Evolutionary conservation across 2,888 invertebrate species (phyloP).

Genomic region (Pherbina coryleti): DNA sequence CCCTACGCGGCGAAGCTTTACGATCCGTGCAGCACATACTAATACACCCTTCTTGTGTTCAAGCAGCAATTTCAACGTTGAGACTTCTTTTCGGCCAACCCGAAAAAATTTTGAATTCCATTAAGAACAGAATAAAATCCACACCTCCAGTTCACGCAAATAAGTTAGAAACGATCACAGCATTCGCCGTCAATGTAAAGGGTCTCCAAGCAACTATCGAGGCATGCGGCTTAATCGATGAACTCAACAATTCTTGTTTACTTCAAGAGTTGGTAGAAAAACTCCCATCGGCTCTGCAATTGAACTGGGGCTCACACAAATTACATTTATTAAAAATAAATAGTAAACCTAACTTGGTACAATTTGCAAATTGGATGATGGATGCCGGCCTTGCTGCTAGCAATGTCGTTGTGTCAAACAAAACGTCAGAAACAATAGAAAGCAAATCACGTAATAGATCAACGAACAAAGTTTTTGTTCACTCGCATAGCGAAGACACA

Average conservation of each 20-base stretch:
- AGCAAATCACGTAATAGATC: background rate
- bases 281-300: slow-evolving; percentile 36
- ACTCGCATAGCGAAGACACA: background rate
- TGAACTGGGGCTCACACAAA: slow-evolving; percentile 29
- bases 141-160: slow-evolving; percentile 40
- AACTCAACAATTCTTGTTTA: slow-evolving; percentile 43
- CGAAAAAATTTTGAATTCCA: slow-evolving; percentile 40
- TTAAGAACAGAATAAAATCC: slow-evolving; percentile 42
- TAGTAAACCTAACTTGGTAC: slow-evolving; percentile 31
- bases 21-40: slow-evolving; percentile 32
- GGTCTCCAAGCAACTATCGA: slow-evolving; percentile 37
- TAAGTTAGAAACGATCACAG: slow-evolving; percentile 42
- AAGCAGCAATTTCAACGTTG: slow-evolving; percentile 36
- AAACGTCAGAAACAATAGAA: background rate
- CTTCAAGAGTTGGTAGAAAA: slow-evolving; percentile 43
- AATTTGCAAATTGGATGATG: slow-evolving; percentile 40
- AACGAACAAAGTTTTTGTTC: slow-evolving; percentile 24
- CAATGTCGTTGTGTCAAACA: background rate
- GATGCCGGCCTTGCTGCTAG: slow-evolving; percentile 37
- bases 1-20: slow-evolving; percentile 31
- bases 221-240: slow-evolving; percentile 38
- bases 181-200: slow-evolving; percentile 37
- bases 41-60: slow-evolving; percentile 35
- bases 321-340: slow-evolving; percentile 28
- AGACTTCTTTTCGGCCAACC: slow-evolving; percentile 43